Evolutionary conservation across 1,140 invertebrate genomes (phyloP), one percentile per base, ranked within the genome.

Genomic region (Ceratina australensis): DNA sequence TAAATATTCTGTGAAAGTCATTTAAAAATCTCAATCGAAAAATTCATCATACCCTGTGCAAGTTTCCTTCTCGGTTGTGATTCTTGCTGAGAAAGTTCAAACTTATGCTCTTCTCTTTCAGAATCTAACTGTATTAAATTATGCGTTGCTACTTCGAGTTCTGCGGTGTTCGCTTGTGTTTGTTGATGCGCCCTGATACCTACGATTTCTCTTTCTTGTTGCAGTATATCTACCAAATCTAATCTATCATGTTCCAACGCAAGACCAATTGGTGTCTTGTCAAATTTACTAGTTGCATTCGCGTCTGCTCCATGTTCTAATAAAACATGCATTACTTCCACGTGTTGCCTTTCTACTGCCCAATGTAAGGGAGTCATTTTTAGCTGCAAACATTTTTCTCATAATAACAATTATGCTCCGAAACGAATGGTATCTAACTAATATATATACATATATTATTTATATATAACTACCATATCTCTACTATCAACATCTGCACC

Each of bases 301-400:
- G 94, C 91, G 89, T 96, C 94, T 1, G 97, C 96, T 20, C 96
- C 96, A 86, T 94, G 91, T 69, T 94, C 93, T 3, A 98, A 87
- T 61, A 98, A 92, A 60, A 95, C 85, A 72, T 95, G 93, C 47
- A 96, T 95, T 56, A 95, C 94, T 61, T 94, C 93, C 47, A 93
- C 86, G 89, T 97, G 95, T n/a, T 95, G 94, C 82, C 96, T 95
- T 92, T 98, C 97, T 63, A 96, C 96, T 13, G 97, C 97, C 98
- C 98, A 99, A 93, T 99, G 98, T 26, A 99, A 93, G 42, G 98
- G 97, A 28, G 97, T 98, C 97, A 98, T 98, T 88, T 95, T 95
- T 42, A 98, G 91, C 97, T 97, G 81, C 15, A 86, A 88, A 67
- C 2, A 63, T 61, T 33, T 50, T 20, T 61, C 26, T 54, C 13